Evolutionary conservation across 1,140 invertebrate species (phyloP).

Genomic region (Cydia amplana): DNA sequence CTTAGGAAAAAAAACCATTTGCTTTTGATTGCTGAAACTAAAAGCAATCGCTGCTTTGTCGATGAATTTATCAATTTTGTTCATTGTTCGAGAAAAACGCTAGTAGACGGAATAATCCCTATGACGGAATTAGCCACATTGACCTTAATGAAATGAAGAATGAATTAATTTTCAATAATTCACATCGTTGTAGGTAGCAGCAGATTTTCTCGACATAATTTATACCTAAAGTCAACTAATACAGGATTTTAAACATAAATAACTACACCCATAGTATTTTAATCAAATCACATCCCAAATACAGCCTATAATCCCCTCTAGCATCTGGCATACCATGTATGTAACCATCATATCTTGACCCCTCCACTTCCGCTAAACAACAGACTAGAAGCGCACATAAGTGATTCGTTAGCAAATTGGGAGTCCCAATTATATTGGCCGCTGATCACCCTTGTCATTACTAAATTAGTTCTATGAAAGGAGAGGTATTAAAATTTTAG

Average conservation of each 20-base stretch:
- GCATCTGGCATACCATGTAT: conserved; percentile 20
- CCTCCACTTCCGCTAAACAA: background rate
- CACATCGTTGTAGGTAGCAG: too few relatives aligned
- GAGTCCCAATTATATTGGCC: background rate
- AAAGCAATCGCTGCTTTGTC: too few relatives aligned
- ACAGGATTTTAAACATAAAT: background rate
- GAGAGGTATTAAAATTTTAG: conserved; percentile 32
- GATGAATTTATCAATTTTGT: too few relatives aligned
- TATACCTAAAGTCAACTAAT: background rate
- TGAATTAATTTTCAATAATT: too few relatives aligned
- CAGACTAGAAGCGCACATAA: background rate
- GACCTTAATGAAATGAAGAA: too few relatives aligned
- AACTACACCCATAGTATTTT: background rate
- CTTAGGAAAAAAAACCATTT: too few relatives aligned
- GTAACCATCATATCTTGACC: conserved; percentile 10
- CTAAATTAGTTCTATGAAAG: conserved; percentile 31
- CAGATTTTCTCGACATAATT: too few relatives aligned
- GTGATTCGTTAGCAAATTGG: conserved; percentile 22
- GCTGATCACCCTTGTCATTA: conserved; percentile 23
- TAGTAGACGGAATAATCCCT: too few relatives aligned
- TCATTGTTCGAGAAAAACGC: too few relatives aligned
- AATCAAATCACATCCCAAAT: background rate
- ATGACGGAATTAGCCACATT: too few relatives aligned
- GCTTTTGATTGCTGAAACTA: too few relatives aligned
- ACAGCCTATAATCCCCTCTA: background rate